Evolutionary conservation across 64 coral and sea anemone genomes (phyloP).

Genomic region (Montipora efflorescens): DNA sequence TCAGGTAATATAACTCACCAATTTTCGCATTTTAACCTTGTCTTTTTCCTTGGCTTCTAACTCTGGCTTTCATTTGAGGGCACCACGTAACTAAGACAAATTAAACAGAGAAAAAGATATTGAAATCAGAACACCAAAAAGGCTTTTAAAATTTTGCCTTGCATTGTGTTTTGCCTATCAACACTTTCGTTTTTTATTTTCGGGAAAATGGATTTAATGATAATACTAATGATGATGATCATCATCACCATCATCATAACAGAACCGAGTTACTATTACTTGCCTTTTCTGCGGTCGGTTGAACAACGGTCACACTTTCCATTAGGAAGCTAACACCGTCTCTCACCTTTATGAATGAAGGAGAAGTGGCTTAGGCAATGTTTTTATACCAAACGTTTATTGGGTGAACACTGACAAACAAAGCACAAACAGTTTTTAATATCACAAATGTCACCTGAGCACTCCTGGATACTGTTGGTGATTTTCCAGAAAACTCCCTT

Average conservation of each 20-base stretch:
- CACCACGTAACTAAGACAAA: background rate
- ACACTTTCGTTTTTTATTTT: background rate
- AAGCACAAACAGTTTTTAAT: background rate
- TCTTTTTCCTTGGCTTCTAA: background rate
- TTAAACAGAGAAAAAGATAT: background rate
- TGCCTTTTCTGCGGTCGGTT: background rate
- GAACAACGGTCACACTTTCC: background rate
- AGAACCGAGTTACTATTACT: background rate
- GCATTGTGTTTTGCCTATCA: background rate
- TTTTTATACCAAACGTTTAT: background rate
- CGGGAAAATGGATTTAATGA: background rate
- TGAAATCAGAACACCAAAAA: background rate
- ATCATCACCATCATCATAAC: too few species aligned
- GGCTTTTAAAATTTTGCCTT: background rate
- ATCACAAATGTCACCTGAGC: background rate
- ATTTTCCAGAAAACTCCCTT: background rate
- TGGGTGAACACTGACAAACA: background rate
- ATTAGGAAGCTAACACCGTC: background rate
- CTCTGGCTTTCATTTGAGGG: background rate
- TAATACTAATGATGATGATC: background rate
- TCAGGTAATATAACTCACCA: background rate
- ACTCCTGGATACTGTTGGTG: background rate
- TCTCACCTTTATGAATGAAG: background rate
- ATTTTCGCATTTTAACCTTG: background rate
- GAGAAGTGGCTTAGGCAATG: background rate